A percentile compares a stretch with the other conserved stretches of the same genome.
Conservation (phyloP, 2,797 vertebrate genomes). For the Adrianichthys oophorus region DNA sequence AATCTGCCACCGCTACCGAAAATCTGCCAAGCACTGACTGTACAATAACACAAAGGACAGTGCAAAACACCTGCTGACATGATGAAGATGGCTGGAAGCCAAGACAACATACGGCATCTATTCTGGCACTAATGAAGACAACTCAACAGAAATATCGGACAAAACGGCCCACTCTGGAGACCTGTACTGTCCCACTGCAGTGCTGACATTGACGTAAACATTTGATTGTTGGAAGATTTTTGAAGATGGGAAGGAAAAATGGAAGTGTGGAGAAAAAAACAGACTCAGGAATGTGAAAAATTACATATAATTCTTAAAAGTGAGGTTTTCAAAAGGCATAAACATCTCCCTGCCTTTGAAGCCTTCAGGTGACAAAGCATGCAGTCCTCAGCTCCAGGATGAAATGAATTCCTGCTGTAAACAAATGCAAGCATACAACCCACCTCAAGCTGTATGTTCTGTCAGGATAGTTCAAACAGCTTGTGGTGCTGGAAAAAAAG, state of each 20-base stretch:
- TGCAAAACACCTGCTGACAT: constrained; percentile 68
- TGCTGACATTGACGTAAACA: constrained; percentile 49
- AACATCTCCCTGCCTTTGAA: constrained; percentile 54
- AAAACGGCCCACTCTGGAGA: constrained; percentile 55
- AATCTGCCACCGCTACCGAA: constrained; percentile 51
- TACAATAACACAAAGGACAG: constrained; percentile 61
- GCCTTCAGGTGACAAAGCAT: constrained; percentile 38
- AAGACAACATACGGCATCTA: constrained; percentile 68
- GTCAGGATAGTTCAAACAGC: constrained; percentile 33
- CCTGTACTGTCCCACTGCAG: constrained; percentile 21
- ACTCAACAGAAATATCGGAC: constrained; percentile 66
- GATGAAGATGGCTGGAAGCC: constrained; percentile 68
- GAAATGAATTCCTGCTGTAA: constrained; percentile 52
- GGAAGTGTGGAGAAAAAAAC: constrained; percentile 14
- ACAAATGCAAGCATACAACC: constrained; percentile 40
- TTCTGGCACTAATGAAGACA: constrained; percentile 74
- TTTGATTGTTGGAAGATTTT: constrained; percentile 45
- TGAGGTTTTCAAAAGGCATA: constrained; percentile 29
- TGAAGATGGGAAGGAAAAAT: constrained; percentile 13
- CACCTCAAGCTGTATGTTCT: constrained; percentile 28
- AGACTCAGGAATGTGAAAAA: constrained; percentile 11
- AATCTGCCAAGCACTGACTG: constrained; percentile 53
- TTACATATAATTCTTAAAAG: constrained; percentile 47
- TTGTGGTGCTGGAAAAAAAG: constrained; percentile 31
- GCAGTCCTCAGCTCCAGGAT: constrained; percentile 25